Conservation (phyloP, 2,888 invertebrate genomes). For the Siphonodentalium dalli region DNA sequence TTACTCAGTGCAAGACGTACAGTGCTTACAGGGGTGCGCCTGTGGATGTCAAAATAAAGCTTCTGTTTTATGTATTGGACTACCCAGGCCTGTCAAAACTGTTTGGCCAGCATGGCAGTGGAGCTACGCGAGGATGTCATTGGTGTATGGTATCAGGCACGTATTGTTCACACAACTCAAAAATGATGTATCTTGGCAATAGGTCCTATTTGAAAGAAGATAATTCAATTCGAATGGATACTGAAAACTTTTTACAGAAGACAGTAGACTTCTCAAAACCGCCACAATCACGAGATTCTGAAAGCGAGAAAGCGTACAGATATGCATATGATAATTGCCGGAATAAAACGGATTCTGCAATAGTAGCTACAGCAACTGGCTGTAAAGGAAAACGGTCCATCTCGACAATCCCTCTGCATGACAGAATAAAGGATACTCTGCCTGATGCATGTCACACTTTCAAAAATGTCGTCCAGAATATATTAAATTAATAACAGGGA, state of each 20-base stretch:
- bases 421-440: background rate
- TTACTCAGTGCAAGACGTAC: constrained; percentile 2
- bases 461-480: constrained; percentile 6
- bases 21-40: background rate
- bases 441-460: constrained; percentile 9
- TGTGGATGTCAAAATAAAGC: constrained; percentile 8
- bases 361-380: constrained; percentile 6
- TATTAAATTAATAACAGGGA: constrained; percentile 1
- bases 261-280: no score
- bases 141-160: background rate
- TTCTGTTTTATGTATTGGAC: constrained; percentile 4
- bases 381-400: background rate
- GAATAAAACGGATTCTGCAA: background rate
- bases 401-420: background rate
- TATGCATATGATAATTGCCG: constrained; percentile 1
- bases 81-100: constrained; percentile 3
- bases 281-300: background rate
- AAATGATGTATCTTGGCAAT: background rate
- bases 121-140: background rate
- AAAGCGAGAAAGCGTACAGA: background rate
- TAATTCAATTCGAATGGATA: background rate
- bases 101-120: constrained; percentile 9
- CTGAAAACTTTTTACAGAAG: no score
- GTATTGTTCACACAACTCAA: background rate
- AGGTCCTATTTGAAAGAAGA: background rate